Conservation (phyloP, 1,140 invertebrate species). For the Drosophila ohnishii region DNA sequence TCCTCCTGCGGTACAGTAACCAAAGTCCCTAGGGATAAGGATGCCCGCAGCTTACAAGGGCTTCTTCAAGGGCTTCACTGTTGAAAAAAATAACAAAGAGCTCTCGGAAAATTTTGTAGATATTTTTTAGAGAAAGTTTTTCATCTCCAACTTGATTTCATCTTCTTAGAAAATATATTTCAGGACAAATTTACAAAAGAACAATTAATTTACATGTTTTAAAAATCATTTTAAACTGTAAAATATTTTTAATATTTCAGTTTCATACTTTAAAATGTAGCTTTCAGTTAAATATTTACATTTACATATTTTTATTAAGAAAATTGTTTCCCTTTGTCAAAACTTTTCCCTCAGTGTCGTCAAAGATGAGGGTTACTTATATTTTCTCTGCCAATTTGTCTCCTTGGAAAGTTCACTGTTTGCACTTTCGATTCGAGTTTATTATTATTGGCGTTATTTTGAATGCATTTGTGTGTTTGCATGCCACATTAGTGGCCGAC, state of each 20-base stretch:
- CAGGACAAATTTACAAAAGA: no score
- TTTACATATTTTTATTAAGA: no score
- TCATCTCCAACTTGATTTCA: no score
- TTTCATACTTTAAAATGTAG: background rate
- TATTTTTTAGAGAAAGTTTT: background rate
- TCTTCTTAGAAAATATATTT: background rate
- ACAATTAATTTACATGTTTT: no score
- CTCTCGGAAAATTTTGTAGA: background rate
- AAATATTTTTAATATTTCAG: background rate
- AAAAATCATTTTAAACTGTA: no score
- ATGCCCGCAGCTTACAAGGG: slow-evolving; percentile 53
- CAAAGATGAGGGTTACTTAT: background rate
- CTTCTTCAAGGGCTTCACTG: slow-evolving; percentile 17
- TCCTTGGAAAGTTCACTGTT: slow-evolving; percentile 47
- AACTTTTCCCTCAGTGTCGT: slow-evolving; percentile 10
- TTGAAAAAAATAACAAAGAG: slow-evolving; percentile 3
- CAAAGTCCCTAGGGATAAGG: slow-evolving; percentile 67
- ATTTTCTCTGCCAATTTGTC: slow-evolving; percentile 1
- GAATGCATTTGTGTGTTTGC: slow-evolving; percentile 71
- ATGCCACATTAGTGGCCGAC: slow-evolving; percentile 71
- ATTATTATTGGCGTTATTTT: slow-evolving; percentile 62
- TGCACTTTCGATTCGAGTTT: slow-evolving; percentile 70
- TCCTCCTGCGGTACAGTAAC: slow-evolving; percentile 51
- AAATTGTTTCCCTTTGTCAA: no score
- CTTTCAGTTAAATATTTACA: no score